Evolutionary conservation across 2,888 invertebrate genomes (phyloP).

Genomic region (Stenodema calcarata): DNA sequence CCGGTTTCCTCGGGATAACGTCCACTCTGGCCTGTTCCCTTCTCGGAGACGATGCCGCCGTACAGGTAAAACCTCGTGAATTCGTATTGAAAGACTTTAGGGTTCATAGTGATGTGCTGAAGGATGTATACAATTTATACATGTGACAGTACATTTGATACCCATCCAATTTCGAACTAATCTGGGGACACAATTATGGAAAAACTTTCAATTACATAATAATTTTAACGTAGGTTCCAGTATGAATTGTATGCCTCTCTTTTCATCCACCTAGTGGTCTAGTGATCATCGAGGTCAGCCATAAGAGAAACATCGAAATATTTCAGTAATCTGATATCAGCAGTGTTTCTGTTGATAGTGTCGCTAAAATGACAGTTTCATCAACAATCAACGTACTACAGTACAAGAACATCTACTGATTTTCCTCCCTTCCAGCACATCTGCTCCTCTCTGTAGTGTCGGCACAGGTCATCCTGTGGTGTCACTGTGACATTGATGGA

Average conservation of each 20-base stretch:
- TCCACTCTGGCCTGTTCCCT: constrained; percentile 98
- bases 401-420: too few relatives aligned
- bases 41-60: constrained; percentile 95
- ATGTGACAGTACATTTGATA: too few relatives aligned
- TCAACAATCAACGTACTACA: too few relatives aligned
- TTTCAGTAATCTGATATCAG: neutral
- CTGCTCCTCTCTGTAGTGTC: constrained; percentile 41
- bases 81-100: too few relatives aligned
- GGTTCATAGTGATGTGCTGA: too few relatives aligned
- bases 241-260: too few relatives aligned
- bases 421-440: constrained; percentile 25
- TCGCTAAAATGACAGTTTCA: neutral
- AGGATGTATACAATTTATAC: too few relatives aligned
- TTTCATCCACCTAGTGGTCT: constrained; percentile 10
- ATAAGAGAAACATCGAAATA: neutral
- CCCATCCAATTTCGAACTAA: too few relatives aligned
- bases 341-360: neutral
- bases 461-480: neutral
- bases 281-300: neutral
- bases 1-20: constrained; percentile 97
- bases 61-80: constrained; percentile 72
- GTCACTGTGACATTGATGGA: constrained; percentile 66
- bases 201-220: too few relatives aligned
- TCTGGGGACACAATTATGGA: too few relatives aligned
- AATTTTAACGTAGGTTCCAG: too few relatives aligned